These are phyloP conservation scores for Propithecus perrieri DNA, from an alignment of 2,797 vertebrate species.

Conservation along the genomic window DNA sequence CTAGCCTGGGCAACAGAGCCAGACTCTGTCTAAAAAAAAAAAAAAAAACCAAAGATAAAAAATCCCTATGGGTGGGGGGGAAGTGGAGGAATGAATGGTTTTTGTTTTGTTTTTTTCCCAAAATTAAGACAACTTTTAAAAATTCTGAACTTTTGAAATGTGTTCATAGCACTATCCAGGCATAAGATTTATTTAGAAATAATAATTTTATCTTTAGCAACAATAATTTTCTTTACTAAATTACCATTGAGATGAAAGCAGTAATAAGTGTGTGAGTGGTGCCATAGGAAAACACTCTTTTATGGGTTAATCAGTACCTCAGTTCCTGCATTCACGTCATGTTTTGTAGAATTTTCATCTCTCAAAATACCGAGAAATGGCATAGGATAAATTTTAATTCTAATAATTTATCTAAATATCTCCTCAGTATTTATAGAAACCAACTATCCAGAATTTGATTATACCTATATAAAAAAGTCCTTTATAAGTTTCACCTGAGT, in stretches of 20 bases:
- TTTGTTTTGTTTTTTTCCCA: background rate
- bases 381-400: background rate
- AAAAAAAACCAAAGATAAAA: constrained; percentile 9
- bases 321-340: background rate
- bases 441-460: constrained; percentile 48
- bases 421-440: constrained; percentile 48
- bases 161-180: constrained; percentile 3
- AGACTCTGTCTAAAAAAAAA: too few relatives aligned
- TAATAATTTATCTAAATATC: constrained; percentile 68
- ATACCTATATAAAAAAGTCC: constrained; percentile 2
- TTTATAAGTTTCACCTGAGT: constrained; percentile 55
- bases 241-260: constrained; percentile 41
- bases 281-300: constrained; percentile 5
- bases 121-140: constrained; percentile 30
- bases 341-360: constrained; percentile 7
- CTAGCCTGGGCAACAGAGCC: too few relatives aligned
- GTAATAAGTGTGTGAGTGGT: background rate
- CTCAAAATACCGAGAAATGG: constrained; percentile 11
- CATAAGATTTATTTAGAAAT: constrained; percentile 40
- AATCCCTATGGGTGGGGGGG: background rate
- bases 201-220: constrained; percentile 41
- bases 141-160: constrained; percentile 32
- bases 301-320: background rate
- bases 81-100: background rate
- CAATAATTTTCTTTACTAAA: constrained; percentile 37